These are phyloP conservation scores for Sisyra terminalis DNA, from an alignment of 2,888 invertebrate genomes.

Conservation along the genomic window DNA sequence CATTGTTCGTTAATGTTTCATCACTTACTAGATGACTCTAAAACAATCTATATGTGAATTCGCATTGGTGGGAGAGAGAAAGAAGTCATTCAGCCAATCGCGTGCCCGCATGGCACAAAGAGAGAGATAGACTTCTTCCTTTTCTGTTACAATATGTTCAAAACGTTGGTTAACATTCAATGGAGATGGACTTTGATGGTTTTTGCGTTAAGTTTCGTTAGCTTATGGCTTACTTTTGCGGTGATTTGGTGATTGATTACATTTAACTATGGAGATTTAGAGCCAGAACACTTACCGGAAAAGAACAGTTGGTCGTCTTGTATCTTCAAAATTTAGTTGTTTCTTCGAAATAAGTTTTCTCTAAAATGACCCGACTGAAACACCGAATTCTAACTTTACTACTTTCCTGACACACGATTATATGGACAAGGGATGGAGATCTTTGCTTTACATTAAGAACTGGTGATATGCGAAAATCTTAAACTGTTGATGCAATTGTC, in stretches of 20 bases:
- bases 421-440: slow-evolving; percentile 72
- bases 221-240: slow-evolving; percentile 86
- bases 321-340: slow-evolving; percentile 69
- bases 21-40: too few species aligned
- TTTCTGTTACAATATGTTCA: too few species aligned
- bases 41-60: too few species aligned
- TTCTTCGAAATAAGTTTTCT: slow-evolving; percentile 88
- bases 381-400: slow-evolving; percentile 85
- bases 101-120: too few species aligned
- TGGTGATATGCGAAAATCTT: slow-evolving; percentile 88
- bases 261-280: slow-evolving; percentile 82
- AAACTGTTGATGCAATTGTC: slow-evolving; percentile 64
- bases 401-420: slow-evolving; percentile 78
- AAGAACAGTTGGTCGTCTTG: slow-evolving; percentile 51
- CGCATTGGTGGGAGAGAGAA: too few species aligned
- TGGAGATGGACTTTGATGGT: slow-evolving; percentile 92
- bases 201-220: slow-evolving; percentile 77
- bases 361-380: slow-evolving; percentile 90
- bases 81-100: too few species aligned
- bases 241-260: slow-evolving; percentile 92
- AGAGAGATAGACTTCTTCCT: too few species aligned
- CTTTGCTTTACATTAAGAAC: slow-evolving; percentile 82
- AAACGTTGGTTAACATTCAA: slow-evolving; percentile 81
- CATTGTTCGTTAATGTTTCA: too few species aligned
- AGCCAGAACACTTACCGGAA: slow-evolving; percentile 37